Evolutionary conservation across 1,140 invertebrate genomes (phyloP), one percentile per base, ranked within the genome.

Genomic region (Ericerus pela): DNA sequence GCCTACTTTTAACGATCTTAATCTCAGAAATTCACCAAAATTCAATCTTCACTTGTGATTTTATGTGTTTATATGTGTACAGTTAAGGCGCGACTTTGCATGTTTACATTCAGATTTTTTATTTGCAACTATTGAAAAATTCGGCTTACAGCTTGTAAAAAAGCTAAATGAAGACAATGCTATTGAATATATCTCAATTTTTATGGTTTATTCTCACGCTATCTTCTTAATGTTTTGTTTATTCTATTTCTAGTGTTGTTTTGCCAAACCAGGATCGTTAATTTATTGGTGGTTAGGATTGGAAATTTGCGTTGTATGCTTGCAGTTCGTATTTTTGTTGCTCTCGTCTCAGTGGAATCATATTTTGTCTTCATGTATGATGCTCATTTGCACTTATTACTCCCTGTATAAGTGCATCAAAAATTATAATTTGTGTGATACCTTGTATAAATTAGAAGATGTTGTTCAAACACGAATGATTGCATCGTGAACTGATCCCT

Each of bases 401-500:
- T 47, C 41, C 2, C 26, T 47, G 41, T 47, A 47, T 14, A 47
- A 24, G 14, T 47, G 41, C 16, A 47, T 47, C 41, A 24, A 20
- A 24, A 47, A 24, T 22, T 47, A 47, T 14, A 47, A 47, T 22
- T 47, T 47, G 26, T 22, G 41, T 16, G 41, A 47, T 22, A 47
- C 41, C 6, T 47, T 47, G 41, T 47, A 47, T 47, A 47, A 47
- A 47, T 22, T 47, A 24, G 41, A 47, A 47, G 41, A 47, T 14
- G 3, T 4, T 3, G 41, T 47, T 5, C 41, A 47, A 24, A 47
- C 11, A 10, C 10, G 16, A 47, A 47, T 47, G 20, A 47, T 47
- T 14, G 18, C 10, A 16, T 41, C 37, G 16, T 47, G 8, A 22
- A 24, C 41, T 8, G 26, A 20, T 8, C 26, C 8, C 26, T 18